phyloP scores from a whole-genome alignment of 2,888 invertebrate genomes.

The Helleia helle region DNA sequence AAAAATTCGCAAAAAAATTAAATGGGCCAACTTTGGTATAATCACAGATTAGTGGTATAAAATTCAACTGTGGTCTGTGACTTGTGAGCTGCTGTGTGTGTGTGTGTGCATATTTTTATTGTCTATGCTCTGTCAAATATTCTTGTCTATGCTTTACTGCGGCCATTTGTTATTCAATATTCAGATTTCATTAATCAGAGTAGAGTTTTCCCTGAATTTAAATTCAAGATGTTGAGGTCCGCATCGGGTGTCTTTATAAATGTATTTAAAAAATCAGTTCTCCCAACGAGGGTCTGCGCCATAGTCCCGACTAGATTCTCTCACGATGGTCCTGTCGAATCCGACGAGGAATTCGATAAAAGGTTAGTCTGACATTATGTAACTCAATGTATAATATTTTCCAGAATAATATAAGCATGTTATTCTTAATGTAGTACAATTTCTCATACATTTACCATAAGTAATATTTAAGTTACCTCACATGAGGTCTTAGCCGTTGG shows the following conservation, averaged over 20 bases:
- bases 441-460: too few relatives aligned
- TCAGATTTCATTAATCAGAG: slow-evolving; percentile 19
- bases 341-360: slow-evolving; percentile 89
- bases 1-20: too few relatives aligned
- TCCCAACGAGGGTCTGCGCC: slow-evolving; percentile 46
- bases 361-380: slow-evolving; percentile 75
- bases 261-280: slow-evolving; percentile 52
- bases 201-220: slow-evolving; percentile 34
- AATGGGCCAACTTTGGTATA: too few relatives aligned
- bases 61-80: too few relatives aligned
- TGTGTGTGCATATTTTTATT: too few relatives aligned
- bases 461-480: too few relatives aligned
- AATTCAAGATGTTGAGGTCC: slow-evolving; percentile 62
- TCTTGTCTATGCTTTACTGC: slow-evolving; percentile 27
- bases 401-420: too few relatives aligned
- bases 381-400: slow-evolving; percentile 27
- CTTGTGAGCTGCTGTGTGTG: too few relatives aligned
- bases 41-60: too few relatives aligned
- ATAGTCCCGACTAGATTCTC: slow-evolving; percentile 40
- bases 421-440: too few relatives aligned
- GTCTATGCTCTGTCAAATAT: too few relatives aligned
- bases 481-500: too few relatives aligned
- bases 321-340: slow-evolving; percentile 76
- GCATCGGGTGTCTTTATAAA: slow-evolving; percentile 51
- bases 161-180: slow-evolving; percentile 60